These are phyloP conservation scores for Paratilapia polleni DNA, from an alignment of 2,113 vertebrate species.

Conservation along the genomic window DNA sequence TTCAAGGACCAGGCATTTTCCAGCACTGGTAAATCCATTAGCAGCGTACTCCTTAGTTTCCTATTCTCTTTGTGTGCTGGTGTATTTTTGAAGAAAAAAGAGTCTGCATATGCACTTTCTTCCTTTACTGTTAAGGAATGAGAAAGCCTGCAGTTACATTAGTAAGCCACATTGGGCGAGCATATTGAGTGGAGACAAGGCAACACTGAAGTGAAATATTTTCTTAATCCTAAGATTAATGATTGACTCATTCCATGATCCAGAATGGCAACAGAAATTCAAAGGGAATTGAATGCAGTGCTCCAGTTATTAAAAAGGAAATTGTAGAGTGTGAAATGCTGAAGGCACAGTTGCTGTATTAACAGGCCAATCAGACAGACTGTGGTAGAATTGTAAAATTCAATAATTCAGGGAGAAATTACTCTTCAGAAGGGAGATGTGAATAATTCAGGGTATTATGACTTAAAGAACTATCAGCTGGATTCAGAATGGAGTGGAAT, in stretches of 20 bases:
- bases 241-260: slow-evolving; percentile 46
- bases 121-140: background rate
- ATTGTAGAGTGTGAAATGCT: slow-evolving; percentile 38
- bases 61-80: background rate
- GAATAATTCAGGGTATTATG: slow-evolving; percentile 85
- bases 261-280: slow-evolving; percentile 20
- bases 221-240: slow-evolving; percentile 21
- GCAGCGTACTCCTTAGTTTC: background rate
- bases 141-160: background rate
- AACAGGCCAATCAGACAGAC: slow-evolving; percentile 68
- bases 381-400: slow-evolving; percentile 71
- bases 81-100: background rate
- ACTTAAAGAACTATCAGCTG: slow-evolving; percentile 77
- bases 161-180: background rate
- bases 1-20: background rate
- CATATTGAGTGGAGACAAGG: background rate
- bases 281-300: slow-evolving; percentile 7
- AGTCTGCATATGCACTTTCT: background rate
- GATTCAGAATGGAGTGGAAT: slow-evolving; percentile 56
- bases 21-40: background rate
- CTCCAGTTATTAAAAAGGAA: slow-evolving; percentile 7
- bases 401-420: slow-evolving; percentile 83
- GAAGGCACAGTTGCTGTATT: slow-evolving; percentile 49
- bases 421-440: slow-evolving; percentile 72
- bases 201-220: slow-evolving; percentile 14